Base-by-base conservation (phyloP, 1,140 invertebrate genomes). In the Orussus abietinus region DNA sequence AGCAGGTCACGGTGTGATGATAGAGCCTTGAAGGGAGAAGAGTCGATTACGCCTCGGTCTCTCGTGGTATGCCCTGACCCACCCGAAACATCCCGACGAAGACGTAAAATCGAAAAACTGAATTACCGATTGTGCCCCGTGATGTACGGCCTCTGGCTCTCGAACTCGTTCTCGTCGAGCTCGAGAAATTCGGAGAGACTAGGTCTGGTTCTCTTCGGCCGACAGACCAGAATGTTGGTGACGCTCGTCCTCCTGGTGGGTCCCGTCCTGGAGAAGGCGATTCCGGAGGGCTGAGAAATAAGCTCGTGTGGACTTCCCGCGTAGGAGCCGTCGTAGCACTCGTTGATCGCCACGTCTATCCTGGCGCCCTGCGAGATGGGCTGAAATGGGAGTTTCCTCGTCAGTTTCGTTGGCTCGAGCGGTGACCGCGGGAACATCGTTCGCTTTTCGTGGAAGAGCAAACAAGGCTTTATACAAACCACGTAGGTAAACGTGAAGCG, bases 311-410 rank as follows among this genome's bases (percentile, higher is more conserved):
- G 92, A 40, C 90, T 92, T n/a, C 94, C 93, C 11, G 87, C 84
- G 65, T 96, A 97, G 0, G 92, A 95, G 0, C 93, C 92, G 73
- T 98, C 93, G 66, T 94, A 97, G 26, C 85, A 76, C 61, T 96
- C 92, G 71, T 97, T 97, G 42, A 97, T 89, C 1, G 92, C 88
- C 7, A 97, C 92, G 72, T 97, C 92, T 47, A 98, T 92, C 49
- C 90, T 75, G 28, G 90, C 88, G 44, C 90, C 91, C 65, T 85
- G 83, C 1, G 82, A 80, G 64, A 90, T 88, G 49, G 80, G 86
- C 85, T 83, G 66, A 46, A 72, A n/a, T n/a, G n/a, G n/a, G n/a
- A n/a, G n/a, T n/a, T n/a, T n/a, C n/a, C n/a, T n/a, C n/a, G n/a
- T n/a, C n/a, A n/a, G n/a, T n/a, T n/a, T n/a, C n/a, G n/a, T n/a